phyloP scores from a whole-genome alignment of 2,797 vertebrate species.

The Apogon talboti region DNA sequence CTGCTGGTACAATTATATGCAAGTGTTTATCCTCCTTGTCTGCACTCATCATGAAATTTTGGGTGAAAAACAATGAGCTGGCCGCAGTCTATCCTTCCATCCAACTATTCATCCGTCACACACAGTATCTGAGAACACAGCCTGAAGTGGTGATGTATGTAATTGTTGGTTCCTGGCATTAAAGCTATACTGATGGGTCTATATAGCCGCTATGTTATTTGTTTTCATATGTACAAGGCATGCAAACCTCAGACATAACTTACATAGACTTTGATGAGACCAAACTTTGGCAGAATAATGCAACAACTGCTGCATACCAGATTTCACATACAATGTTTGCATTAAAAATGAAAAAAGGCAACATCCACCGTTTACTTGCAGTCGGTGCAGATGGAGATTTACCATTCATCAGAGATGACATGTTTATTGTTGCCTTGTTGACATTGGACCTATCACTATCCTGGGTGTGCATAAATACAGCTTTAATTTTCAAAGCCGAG shows the following conservation, averaged over 20 bases:
- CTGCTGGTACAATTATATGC: conserved; percentile 7
- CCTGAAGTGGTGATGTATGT: conserved; percentile 20
- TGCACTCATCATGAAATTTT: conserved; percentile 17
- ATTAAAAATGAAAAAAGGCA: conserved; percentile 15
- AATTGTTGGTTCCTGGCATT: conserved; percentile 34
- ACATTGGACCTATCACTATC: conserved; percentile 35
- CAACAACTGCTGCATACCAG: neutral
- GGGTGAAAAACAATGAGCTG: neutral
- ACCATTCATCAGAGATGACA: conserved; percentile 43
- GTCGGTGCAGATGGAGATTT: conserved; percentile 31
- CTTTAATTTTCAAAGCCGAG: conserved; percentile 25
- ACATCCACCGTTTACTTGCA: conserved; percentile 24
- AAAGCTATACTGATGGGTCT: conserved; percentile 14
- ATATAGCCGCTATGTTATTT: conserved; percentile 12
- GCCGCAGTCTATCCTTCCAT: conserved; percentile 17
- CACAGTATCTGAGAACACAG: conserved; percentile 12
- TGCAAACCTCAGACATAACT: conserved; percentile 28
- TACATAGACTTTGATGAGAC: conserved; percentile 25
- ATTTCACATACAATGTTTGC: conserved; percentile 29
- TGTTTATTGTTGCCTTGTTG: conserved; percentile 60
- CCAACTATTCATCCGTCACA: conserved; percentile 13
- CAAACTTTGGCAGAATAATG: neutral
- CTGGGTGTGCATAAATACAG: conserved; percentile 34
- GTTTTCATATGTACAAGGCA: conserved; percentile 19
- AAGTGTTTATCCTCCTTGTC: conserved; percentile 18